Conservation (phyloP, 2,797 vertebrate species). For the Avahi laniger region DNA sequence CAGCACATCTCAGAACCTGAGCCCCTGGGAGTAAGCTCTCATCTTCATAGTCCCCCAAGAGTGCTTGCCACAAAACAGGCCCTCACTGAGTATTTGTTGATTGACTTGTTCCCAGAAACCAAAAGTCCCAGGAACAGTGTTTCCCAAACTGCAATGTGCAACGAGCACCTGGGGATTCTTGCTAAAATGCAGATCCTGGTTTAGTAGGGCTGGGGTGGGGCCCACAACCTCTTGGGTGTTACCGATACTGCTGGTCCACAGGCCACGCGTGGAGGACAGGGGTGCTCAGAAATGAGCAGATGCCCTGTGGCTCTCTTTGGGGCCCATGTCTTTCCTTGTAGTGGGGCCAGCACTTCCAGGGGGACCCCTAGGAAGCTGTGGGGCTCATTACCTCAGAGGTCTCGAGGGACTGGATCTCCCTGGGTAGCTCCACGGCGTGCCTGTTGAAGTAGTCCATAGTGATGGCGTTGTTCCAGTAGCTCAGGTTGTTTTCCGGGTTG, state of each 20-base stretch:
- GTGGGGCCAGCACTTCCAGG: neutral
- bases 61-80: neutral
- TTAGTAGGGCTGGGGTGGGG: neutral
- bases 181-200: neutral
- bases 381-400: conserved; percentile 91
- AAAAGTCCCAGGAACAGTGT: neutral
- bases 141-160: neutral
- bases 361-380: neutral
- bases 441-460: conserved; percentile 99
- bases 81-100: neutral
- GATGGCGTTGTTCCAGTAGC: conserved; percentile 99
- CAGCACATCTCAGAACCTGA: neutral
- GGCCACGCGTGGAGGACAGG: fast-evolving
- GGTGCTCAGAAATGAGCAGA: fast-evolving
- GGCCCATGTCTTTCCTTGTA: neutral
- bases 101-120: neutral
- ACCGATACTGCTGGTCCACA: neutral
- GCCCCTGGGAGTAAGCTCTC: neutral
- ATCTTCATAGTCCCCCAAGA: neutral
- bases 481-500: conserved; percentile 97
- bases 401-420: conserved; percentile 97
- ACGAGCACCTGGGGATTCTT: neutral
- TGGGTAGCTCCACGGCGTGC: conserved; percentile 96
- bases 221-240: no score
- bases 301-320: fast-evolving